Base-by-base conservation (phyloP, 2,797 vertebrate genomes). In the Cyclopterus lumpus region DNA sequence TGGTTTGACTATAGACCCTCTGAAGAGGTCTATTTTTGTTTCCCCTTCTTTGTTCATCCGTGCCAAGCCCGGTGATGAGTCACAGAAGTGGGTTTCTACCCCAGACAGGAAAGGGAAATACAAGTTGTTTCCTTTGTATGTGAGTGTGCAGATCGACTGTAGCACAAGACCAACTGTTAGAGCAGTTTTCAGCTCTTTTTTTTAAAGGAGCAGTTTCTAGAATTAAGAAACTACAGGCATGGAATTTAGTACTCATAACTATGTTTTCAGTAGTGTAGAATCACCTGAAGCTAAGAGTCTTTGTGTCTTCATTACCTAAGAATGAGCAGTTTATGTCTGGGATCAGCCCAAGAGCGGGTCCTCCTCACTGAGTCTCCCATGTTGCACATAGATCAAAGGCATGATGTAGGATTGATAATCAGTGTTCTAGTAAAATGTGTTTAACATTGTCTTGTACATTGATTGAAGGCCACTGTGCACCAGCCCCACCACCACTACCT, bases 61-160 rank as follows among this genome's bases (percentile, higher is more conserved):
- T 88, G 87, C 67, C 66, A 78, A 73, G 57, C 73, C 60, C 72
- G 83, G 80, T 88, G 87, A 78, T 32, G 51, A 75, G 81, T 91
- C 51, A 74, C 58, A 75, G 59, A 65, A 58, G 53, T n/a, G 84
- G 12, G 58, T 77, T 30, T 67, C 77, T 60, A 62, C 51, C 60
- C 44, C 76, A 91, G 90, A 87, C 91, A 93, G 94, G 93, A 95
- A 94, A 88, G 48, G 91, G 89, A 93, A 91, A 92, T 61, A 58
- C 68, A 73, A 71, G 67, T 81, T 30, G 84, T 93, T 93, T 94
- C 91, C 92, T 90, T 24, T 92, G 78, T 81, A 77, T 83, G 63
- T 61, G 22, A 46, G 48, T 64, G 79, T 55, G 61, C 67, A 70
- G 59, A 68, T 70, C 77, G 74, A 57, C 58, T 69, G 34, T 16